These are phyloP conservation scores for Thelaira solivaga DNA, from an alignment of 2,888 invertebrate genomes.

Conservation along the genomic window DNA sequence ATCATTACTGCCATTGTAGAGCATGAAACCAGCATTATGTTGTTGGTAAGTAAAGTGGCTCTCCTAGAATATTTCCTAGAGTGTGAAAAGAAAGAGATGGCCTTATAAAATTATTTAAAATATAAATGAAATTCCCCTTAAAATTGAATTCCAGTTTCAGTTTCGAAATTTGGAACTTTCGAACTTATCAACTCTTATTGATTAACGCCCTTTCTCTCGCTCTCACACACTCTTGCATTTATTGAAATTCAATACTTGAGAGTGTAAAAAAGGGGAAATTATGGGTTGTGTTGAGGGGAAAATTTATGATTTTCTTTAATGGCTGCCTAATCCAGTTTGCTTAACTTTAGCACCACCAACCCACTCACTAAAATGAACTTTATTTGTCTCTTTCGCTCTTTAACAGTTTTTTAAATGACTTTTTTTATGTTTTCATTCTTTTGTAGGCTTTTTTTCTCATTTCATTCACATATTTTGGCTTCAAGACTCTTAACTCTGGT, in stretches of 20 bases:
- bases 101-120: neutral
- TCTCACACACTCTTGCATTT: neutral
- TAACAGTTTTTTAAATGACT: neutral
- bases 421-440: neutral
- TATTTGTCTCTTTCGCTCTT: neutral
- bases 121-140: neutral
- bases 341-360: too few relatives aligned
- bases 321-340: slow-evolving; percentile 39
- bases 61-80: too few relatives aligned
- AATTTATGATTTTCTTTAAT: slow-evolving; percentile 51
- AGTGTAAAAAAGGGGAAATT: neutral
- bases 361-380: neutral
- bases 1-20: slow-evolving; percentile 28
- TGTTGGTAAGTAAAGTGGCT: too few relatives aligned
- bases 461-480: too few relatives aligned
- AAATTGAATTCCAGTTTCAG: slow-evolving; percentile 17
- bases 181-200: slow-evolving; percentile 6
- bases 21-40: too few relatives aligned
- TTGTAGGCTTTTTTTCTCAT: neutral
- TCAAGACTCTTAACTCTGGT: too few relatives aligned
- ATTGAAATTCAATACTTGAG: too few relatives aligned
- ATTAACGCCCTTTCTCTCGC: neutral
- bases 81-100: slow-evolving; percentile 18
- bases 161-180: slow-evolving; percentile 55
- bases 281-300: neutral